Evolutionary conservation across 1,140 invertebrate species (phyloP).

Genomic region (Dinoponera quadriceps): DNA sequence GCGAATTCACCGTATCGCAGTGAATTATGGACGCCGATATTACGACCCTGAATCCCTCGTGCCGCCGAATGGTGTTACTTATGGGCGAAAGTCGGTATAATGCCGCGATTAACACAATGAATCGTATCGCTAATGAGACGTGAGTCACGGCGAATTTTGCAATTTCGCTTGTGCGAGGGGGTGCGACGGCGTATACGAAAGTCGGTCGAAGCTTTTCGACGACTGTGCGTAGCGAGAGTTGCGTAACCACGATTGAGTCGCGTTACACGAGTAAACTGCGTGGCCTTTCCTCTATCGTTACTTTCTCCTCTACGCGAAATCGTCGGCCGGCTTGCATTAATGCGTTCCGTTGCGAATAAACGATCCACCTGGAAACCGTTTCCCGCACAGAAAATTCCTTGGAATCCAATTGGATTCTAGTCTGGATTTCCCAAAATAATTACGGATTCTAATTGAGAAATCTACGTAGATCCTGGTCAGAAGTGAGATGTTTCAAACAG

Average conservation of each 20-base stretch:
- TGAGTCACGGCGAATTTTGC: conserved; percentile 28
- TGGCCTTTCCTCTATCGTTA: not conserved
- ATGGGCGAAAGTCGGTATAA: conserved; percentile 38
- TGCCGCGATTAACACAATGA: conserved; percentile 33
- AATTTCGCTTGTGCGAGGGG: conserved; percentile 9
- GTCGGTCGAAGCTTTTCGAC: not conserved
- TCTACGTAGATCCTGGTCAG: no score
- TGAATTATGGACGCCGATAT: conserved; percentile 48
- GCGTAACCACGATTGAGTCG: not conserved
- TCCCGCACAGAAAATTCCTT: no score
- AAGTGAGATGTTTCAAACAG: no score
- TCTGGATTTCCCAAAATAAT: no score
- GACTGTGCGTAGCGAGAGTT: not conserved
- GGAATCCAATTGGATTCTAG: no score
- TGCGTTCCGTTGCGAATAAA: no score
- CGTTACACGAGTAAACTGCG: not conserved
- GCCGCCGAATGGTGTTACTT: conserved; percentile 23
- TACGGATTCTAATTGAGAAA: no score
- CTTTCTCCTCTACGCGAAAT: not conserved
- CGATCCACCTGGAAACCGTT: no score
- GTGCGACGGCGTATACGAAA: not conserved
- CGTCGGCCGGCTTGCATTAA: not conserved
- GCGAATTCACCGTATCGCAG: conserved; percentile 36
- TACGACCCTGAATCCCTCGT: conserved; percentile 24
- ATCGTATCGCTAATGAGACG: conserved; percentile 20